Evolutionary conservation across 23 tunicate genomes (phyloP), one percentile per base, ranked within the genome.

Genomic region (Clavelina lepadiformis): DNA sequence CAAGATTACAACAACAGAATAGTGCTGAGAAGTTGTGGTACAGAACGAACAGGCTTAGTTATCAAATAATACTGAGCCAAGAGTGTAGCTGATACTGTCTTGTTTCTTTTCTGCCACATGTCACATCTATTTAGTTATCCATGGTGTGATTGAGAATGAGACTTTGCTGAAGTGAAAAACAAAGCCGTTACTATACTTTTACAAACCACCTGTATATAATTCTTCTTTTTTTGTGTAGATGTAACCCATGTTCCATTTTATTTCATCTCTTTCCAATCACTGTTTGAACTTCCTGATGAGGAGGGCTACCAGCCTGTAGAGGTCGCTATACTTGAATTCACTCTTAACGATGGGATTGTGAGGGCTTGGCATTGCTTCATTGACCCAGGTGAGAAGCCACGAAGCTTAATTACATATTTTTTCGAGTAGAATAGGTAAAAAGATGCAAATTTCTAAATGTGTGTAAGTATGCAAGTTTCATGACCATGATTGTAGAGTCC

Each of bases 251-350:
- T 65, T 6, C 80, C 75, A 47, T 73, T 85, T 68, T 78, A 78
- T 32, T 23, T 93, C 50, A 59, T 85, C 22, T 79, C 88, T 0
- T 84, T 80, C 46, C 94, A 93, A 68, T 85, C 94, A 5, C 56
- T 73, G 25, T 93, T 67, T 52, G 94, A 93, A 30, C 79, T 85
- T 1, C 98, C 98, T 0, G 68, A 84, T 63, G 98, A 93, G 50
- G 80, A 78, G 44, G 98, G 98, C 1, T 93, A 78, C 56, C 82
- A 80, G 33, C 98, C 98, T 3, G 74, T 86, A 5, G 98, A 93
- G 63, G 78, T 93, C 18, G 86, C 94, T 31, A 67, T 80, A 63
- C 41, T 93, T 21, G 77, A 79, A 26, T 93, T 79, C 46, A 49
- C 94, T 8, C 59, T 84, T 1, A 51, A 62, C 1, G 51, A 44